Evolutionary conservation across 2,888 invertebrate species (phyloP).

Genomic region (Zele albiditarsus): DNA sequence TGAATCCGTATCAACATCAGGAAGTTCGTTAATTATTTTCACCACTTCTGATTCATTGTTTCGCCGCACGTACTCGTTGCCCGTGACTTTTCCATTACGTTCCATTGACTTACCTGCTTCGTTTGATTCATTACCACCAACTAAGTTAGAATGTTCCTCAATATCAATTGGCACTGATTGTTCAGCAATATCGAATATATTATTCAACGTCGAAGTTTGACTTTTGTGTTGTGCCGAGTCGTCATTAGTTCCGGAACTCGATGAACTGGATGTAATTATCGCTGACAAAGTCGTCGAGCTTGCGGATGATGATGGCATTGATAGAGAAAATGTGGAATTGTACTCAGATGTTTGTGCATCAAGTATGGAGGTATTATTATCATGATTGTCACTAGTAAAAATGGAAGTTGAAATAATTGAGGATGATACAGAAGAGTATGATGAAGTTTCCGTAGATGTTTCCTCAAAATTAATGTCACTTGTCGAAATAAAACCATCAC

Average conservation of each 20-base stretch:
- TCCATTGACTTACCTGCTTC: neutral
- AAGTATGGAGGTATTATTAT: neutral
- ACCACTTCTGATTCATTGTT: constrained; percentile 33
- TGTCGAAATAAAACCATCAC: constrained; percentile 54
- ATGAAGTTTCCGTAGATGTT: constrained; percentile 24
- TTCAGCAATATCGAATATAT: neutral
- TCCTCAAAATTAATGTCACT: constrained; percentile 22
- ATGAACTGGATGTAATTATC: neutral
- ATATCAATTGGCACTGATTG: neutral
- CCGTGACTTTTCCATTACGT: neutral
- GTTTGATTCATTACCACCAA: neutral
- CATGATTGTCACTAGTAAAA: neutral
- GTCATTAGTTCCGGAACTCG: neutral
- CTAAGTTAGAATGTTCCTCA: neutral
- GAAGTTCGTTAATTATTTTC: constrained; percentile 48
- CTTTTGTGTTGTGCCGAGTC: neutral
- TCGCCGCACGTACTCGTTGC: constrained; percentile 15
- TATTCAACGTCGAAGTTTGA: neutral
- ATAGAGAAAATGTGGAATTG: neutral
- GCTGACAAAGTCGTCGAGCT: neutral
- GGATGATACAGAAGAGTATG: constrained; percentile 9
- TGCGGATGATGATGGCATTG: neutral
- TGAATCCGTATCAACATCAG: neutral
- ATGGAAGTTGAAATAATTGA: neutral
- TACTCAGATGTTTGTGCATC: neutral